These are phyloP conservation scores for Sciurus carolinensis DNA, from an alignment of 2,797 vertebrate genomes.

Conservation along the genomic window DNA sequence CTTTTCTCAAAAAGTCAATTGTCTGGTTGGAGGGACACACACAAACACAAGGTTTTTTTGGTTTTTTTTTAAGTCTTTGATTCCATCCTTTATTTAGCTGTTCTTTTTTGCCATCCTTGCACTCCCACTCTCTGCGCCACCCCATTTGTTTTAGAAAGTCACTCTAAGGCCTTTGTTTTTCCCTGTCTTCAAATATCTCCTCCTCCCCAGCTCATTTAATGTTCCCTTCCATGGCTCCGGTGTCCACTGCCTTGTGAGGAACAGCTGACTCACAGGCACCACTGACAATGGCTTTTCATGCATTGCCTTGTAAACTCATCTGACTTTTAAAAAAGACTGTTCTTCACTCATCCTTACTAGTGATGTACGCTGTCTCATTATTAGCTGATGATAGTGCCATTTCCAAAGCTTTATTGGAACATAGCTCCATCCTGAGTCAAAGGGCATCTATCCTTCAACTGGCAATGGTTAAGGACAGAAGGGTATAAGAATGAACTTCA, in stretches of 20 bases:
- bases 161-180: constrained; percentile 21
- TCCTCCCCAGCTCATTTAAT: not conserved
- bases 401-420: not conserved
- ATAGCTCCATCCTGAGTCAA: too few species aligned
- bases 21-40: not conserved
- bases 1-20: constrained; percentile 22
- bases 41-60: too few species aligned
- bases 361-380: not conserved
- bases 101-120: not conserved
- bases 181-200: constrained; percentile 40
- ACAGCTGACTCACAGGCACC: not conserved
- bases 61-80: not conserved
- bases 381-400: not conserved
- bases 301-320: not conserved
- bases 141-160: not conserved
- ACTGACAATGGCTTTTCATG: not conserved
- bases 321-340: constrained; percentile 29
- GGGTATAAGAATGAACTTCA: not conserved
- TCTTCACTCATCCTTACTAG: not conserved
- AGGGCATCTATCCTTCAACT: not conserved
- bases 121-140: not conserved
- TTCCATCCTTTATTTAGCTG: not conserved
- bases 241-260: not conserved
- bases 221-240: not conserved
- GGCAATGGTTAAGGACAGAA: not conserved